Evolutionary conservation across 2,888 invertebrate species (phyloP).

Genomic region (Drosophila acutilabella): DNA sequence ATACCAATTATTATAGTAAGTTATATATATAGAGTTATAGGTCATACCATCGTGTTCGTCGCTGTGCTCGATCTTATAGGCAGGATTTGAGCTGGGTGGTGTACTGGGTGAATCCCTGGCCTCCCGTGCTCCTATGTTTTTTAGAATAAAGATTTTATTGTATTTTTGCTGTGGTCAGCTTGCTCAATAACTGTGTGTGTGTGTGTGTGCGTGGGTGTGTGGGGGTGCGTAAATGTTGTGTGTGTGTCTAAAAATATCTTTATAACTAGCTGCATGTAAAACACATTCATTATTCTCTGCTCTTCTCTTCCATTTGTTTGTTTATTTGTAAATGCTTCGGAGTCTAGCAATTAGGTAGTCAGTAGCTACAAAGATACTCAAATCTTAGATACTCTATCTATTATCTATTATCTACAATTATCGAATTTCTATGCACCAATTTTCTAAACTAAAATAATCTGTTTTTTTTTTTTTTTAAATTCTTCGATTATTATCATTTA

Average conservation of each 20-base stretch:
- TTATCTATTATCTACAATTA: too few species aligned
- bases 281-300: background rate
- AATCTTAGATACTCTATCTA: too few species aligned
- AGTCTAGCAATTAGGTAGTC: too few species aligned
- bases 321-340: background rate
- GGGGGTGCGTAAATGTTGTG: background rate
- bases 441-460: too few species aligned
- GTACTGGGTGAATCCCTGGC: constrained; percentile 84
- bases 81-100: constrained; percentile 85
- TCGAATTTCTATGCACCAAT: too few species aligned
- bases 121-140: constrained; percentile 82
- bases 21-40: constrained; percentile 1
- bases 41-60: constrained; percentile 83
- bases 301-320: background rate
- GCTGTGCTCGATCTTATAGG: constrained; percentile 84
- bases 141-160: constrained; percentile 12
- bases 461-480: background rate
- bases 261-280: constrained; percentile 6
- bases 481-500: background rate
- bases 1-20: background rate
- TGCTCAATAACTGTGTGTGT: constrained; percentile 4
- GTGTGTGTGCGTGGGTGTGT: constrained; percentile 12
- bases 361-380: too few species aligned
- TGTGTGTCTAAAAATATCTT: constrained; percentile 12
- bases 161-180: constrained; percentile 1